Percentiles rank a stretch among this genome's conserved stretches.
Evolutionary conservation across 2,888 invertebrate species (phyloP).

Genomic region (Mimumesa dahlbomi): DNA sequence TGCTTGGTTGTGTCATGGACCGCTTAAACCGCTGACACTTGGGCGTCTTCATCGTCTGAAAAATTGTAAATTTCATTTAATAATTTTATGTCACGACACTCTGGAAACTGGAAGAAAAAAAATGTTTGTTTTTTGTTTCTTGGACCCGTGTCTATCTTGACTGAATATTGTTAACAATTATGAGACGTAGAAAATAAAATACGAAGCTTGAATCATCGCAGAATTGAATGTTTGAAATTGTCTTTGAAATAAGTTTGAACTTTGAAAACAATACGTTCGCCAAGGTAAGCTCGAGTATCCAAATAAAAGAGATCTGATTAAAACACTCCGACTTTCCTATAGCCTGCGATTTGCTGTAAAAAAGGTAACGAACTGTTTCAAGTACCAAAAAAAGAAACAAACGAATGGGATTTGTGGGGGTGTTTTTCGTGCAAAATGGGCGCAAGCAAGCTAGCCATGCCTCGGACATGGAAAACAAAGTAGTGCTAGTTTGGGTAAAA

Average conservation of each 20-base stretch:
- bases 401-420: conserved; percentile 26
- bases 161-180: too few species aligned
- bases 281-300: conserved; percentile 25
- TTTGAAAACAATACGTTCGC: too few species aligned
- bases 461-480: conserved; percentile 25
- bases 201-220: too few species aligned
- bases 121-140: too few species aligned
- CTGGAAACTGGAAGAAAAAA: conserved; percentile 4
- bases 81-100: not conserved
- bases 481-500: conserved; percentile 3
- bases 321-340: not conserved
- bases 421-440: conserved; percentile 67
- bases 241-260: too few species aligned
- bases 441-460: conserved; percentile 69
- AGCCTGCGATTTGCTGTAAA: conserved; percentile 8
- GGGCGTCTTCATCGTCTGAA: conserved; percentile 85
- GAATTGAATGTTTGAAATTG: too few species aligned
- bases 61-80: conserved; percentile 69
- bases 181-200: too few species aligned
- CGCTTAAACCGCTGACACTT: conserved; percentile 84
- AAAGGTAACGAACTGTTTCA: conserved; percentile 1
- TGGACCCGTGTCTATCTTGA: conserved; percentile 62
- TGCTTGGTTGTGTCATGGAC: conserved; percentile 44
- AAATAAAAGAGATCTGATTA: not conserved
- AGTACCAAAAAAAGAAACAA: conserved; percentile 1